phyloP scores from a whole-genome alignment of 2,113 vertebrate species.

The Poeciliopsis prolifica region DNA sequence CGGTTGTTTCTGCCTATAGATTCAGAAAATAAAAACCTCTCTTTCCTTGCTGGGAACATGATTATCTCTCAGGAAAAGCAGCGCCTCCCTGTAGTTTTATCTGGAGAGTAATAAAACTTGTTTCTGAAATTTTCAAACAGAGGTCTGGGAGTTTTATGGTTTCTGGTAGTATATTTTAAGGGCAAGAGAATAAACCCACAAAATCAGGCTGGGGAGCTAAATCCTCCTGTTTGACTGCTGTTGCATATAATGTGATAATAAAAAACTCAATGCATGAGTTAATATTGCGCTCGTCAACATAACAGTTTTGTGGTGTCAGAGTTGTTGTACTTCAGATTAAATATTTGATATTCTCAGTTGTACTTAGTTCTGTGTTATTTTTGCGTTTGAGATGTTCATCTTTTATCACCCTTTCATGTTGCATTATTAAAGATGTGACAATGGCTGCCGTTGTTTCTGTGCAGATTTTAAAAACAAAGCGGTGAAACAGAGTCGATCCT shows the following conservation, averaged over 20 bases:
- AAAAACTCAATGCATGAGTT: not conserved
- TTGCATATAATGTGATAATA: not conserved
- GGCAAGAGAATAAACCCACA: not conserved
- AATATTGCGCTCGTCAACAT: not conserved
- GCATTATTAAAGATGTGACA: not conserved
- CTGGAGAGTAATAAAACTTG: not conserved
- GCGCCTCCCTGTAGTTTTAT: slow-evolving; percentile 2
- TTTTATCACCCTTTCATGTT: not conserved
- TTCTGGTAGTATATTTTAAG: not conserved
- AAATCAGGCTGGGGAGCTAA: not conserved
- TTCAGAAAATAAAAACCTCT: slow-evolving; percentile 18
- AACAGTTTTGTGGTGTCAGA: not conserved
- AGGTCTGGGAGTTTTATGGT: not conserved
- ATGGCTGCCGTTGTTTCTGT: not conserved
- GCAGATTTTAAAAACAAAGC: not conserved
- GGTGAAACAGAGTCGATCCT: not conserved
- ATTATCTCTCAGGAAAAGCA: slow-evolving; percentile 6
- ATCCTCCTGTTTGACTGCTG: not conserved
- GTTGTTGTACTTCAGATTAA: not conserved
- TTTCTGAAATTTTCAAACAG: not conserved
- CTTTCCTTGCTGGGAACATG: not conserved
- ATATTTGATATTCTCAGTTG: not conserved
- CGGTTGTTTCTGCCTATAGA: slow-evolving; percentile 10
- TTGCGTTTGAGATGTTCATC: not conserved
- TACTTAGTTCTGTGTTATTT: not conserved